These are phyloP conservation scores for Suricata suricatta DNA, from an alignment of 2,113 vertebrate genomes.

Conservation along the genomic window DNA sequence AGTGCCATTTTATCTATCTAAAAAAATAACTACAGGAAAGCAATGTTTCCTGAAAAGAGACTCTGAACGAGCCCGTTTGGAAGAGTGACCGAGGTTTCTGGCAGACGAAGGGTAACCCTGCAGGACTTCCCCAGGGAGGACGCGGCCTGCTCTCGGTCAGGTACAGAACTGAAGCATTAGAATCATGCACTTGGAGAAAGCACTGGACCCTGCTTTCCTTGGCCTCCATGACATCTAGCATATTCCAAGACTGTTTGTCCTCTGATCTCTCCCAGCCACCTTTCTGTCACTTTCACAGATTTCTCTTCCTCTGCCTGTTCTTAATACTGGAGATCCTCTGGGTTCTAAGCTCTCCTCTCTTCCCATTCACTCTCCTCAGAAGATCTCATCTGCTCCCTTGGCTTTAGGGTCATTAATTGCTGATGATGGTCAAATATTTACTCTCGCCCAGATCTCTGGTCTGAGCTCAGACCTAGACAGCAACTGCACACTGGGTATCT, in stretches of 20 bases:
- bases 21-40: slow-evolving; percentile 69
- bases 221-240: not conserved
- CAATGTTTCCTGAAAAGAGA: slow-evolving; percentile 64
- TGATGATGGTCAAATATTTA: not conserved
- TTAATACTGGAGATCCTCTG: not conserved
- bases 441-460: not conserved
- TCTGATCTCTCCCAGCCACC: not conserved
- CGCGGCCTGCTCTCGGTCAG: not conserved
- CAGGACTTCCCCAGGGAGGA: not conserved
- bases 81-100: slow-evolving; percentile 42
- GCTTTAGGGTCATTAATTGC: not conserved
- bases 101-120: not conserved
- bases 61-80: slow-evolving; percentile 29
- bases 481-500: not conserved
- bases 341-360: not conserved
- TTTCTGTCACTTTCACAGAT: not conserved
- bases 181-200: not conserved
- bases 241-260: not conserved
- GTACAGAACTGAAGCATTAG: not conserved
- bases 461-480: not conserved
- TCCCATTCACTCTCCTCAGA: not conserved
- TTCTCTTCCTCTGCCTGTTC: slow-evolving; percentile 23
- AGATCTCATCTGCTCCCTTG: not conserved
- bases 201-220: not conserved
- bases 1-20: slow-evolving; percentile 38